These are phyloP conservation scores for Hypsibius dujardini DNA, from an alignment of 1,140 invertebrate genomes.

Conservation along the genomic window DNA sequence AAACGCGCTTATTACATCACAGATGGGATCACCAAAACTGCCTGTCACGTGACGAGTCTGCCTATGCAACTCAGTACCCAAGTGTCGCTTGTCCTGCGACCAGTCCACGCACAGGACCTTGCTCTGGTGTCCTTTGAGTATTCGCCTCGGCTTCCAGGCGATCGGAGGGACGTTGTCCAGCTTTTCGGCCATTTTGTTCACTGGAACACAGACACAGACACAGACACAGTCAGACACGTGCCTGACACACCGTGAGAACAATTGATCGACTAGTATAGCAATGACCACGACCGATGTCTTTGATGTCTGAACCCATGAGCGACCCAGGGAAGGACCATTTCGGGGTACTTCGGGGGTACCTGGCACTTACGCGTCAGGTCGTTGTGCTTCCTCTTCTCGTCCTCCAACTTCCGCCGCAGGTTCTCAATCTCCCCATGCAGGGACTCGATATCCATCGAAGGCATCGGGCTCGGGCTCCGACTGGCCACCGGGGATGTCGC, in stretches of 20 bases:
- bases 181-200: slow-evolving; percentile 75
- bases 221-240: slow-evolving; percentile 21
- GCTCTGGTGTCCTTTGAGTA: slow-evolving; percentile 92
- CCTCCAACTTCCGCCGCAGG: slow-evolving; percentile 78
- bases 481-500: too few relatives aligned
- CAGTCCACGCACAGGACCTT: slow-evolving; percentile 97
- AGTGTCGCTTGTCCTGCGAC: slow-evolving; percentile 91
- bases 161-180: slow-evolving; percentile 70
- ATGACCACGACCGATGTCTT: too few relatives aligned
- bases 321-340: too few relatives aligned
- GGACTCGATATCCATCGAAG: slow-evolving; percentile 42
- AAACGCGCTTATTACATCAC: slow-evolving; percentile 12
- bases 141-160: slow-evolving; percentile 77
- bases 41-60: slow-evolving; percentile 19
- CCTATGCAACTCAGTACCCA: slow-evolving; percentile 75
- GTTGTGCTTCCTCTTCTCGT: slow-evolving; percentile 89
- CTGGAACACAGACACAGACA: slow-evolving; percentile 39
- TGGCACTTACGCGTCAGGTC: slow-evolving; percentile 68
- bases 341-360: neutral
- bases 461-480: neutral
- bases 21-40: slow-evolving; percentile 6
- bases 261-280: slow-evolving; percentile 10
- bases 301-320: too few relatives aligned
- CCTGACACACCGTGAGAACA: too few relatives aligned
- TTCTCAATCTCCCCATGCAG: slow-evolving; percentile 72